Conservation (phyloP, 2,888 invertebrate genomes). For the Tenthredo notha region DNA sequence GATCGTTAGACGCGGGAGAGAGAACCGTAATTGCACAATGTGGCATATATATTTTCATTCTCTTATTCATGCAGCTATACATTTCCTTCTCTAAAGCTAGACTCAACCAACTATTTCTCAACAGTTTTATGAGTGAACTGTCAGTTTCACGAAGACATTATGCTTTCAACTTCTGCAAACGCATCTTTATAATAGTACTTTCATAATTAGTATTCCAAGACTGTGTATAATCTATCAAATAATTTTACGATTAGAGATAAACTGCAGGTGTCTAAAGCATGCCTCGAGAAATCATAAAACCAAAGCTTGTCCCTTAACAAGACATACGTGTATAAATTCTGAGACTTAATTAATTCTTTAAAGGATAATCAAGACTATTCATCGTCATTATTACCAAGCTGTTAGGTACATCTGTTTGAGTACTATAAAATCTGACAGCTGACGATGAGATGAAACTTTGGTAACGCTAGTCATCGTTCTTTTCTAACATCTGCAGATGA, state of each 20-base stretch:
- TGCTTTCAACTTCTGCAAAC: not conserved
- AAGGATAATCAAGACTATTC: not conserved
- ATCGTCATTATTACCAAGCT: not conserved
- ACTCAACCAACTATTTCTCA: not conserved
- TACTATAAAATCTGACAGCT: slow-evolving; percentile 7
- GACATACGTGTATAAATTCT: not conserved
- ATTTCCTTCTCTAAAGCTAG: not conserved
- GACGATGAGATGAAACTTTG: not conserved
- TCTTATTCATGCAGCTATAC: not conserved
- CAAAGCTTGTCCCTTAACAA: not conserved
- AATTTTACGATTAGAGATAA: not conserved
- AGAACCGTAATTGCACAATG: not conserved
- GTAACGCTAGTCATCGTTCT: not conserved
- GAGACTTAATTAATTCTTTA: not conserved
- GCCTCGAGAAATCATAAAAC: not conserved
- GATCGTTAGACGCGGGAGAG: not conserved
- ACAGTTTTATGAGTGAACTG: not conserved
- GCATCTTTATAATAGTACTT: not conserved
- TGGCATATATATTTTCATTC: not conserved
- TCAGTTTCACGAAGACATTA: slow-evolving; percentile 23
- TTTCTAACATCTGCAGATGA: not conserved
- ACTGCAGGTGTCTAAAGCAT: not conserved
- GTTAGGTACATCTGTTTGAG: not conserved
- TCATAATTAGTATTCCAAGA: slow-evolving; percentile 11
- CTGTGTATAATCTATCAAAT: not conserved